Evolutionary conservation across 2,888 invertebrate genomes (phyloP), one percentile per base, ranked within the genome.

Genomic region (Meta bourneti): DNA sequence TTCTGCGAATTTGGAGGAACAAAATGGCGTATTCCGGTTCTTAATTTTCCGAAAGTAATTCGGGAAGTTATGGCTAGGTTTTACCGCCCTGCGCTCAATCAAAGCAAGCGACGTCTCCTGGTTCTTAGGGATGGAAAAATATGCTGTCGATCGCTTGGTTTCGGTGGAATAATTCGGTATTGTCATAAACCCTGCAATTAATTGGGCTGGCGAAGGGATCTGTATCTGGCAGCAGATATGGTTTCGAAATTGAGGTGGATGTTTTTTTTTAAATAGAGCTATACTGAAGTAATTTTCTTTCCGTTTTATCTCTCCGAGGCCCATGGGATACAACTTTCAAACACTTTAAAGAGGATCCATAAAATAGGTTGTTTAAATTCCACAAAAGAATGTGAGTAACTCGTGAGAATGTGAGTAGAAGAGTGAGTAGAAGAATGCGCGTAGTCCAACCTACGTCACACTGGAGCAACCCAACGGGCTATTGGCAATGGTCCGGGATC

Each of bases 1-100:
- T 75, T 34, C 48, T 48, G 48, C 75, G 72, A 16, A 34, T 72
- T 61, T 61, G 34, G 51, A 74, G 69, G 20, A 61, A 69, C 11
- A 77, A 77, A 85, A 85, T 20, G 54, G 77, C 69, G 9, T n/a
- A 61, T 77, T 77, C 77, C 85, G 48, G 85, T 61, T 69, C 77
- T 85, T 75, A 77, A 85, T 77, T 77, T 85, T 85, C 77, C 70
- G 77, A 77, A 77, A 77, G 77, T 77, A 77, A 69, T 77, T 69
- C 61, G 72, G 51, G 85, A 77, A 85, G 75, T 77, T 77, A 69
- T 77, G 51, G 70, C 74, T 74, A 16, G 19, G 48, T 16, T 77
- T 85, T 77, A 54, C 74, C 61, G 61, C 48, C 19, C 77, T 85
- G 11, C 34, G 69, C 85, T 74, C 75, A 85, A 85, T 85, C 75